Conservation (phyloP, 2,797 vertebrate genomes). For the Acestrorhynchus altus region DNA sequence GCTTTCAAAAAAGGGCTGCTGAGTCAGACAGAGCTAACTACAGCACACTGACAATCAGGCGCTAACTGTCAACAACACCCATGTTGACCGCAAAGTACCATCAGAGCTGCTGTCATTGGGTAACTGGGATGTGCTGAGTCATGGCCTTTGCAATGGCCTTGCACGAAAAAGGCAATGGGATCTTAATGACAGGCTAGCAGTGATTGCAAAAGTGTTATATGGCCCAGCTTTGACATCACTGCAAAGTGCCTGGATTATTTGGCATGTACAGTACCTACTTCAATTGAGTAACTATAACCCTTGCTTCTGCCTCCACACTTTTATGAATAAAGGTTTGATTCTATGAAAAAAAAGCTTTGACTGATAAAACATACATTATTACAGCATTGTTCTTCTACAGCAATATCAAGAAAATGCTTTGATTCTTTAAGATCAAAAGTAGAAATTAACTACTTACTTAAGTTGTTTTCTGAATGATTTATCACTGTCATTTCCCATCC, state of each 20-base stretch:
- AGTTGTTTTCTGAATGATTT: too few species aligned
- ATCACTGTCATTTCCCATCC: too few species aligned
- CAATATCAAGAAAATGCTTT: too few species aligned
- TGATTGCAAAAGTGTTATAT: background rate
- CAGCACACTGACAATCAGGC: conserved; percentile 6
- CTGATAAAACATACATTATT: too few species aligned
- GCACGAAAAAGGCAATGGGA: background rate
- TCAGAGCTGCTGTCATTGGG: conserved; percentile 11
- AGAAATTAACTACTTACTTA: too few species aligned
- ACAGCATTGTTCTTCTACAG: too few species aligned
- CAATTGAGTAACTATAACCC: background rate
- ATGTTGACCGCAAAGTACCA: background rate
- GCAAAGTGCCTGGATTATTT: background rate
- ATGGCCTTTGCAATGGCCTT: background rate
- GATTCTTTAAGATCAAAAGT: too few species aligned
- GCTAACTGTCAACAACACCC: conserved; percentile 21
- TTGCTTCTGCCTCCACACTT: background rate
- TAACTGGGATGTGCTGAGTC: background rate
- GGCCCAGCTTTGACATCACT: background rate
- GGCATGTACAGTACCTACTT: background rate
- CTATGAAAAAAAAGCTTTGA: too few species aligned
- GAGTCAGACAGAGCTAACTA: conserved; percentile 29
- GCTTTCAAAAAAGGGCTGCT: conserved; percentile 15
- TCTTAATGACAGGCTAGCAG: background rate
- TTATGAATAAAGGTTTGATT: background rate